These are phyloP conservation scores for Suncus etruscus DNA, from an alignment of 2,113 vertebrate genomes.

Conservation along the genomic window DNA sequence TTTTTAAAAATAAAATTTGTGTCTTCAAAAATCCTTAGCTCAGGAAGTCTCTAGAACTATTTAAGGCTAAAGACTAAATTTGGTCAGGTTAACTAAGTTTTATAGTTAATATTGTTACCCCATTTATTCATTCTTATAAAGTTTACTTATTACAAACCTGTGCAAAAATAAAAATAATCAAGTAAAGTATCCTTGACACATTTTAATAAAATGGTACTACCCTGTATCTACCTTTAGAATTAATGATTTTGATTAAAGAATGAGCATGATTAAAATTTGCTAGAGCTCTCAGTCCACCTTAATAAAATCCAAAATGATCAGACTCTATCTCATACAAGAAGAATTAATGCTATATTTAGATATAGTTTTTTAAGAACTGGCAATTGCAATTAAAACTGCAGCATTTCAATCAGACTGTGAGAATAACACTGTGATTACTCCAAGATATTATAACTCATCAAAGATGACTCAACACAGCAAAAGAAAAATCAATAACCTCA, in stretches of 20 bases:
- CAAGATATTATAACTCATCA: constrained; percentile 36
- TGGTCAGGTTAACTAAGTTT: neutral
- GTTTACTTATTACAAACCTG: neutral
- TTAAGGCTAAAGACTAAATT: neutral
- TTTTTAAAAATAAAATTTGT: constrained; percentile 2
- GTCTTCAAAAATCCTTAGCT: neutral
- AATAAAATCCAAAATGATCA: constrained; percentile 64
- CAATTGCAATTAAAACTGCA: constrained; percentile 37
- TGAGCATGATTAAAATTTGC: neutral
- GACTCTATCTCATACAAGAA: neutral
- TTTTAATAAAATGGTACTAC: constrained; percentile 36
- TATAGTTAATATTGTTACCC: neutral
- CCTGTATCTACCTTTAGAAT: neutral
- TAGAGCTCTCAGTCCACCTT: neutral
- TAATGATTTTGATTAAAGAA: constrained; percentile 46
- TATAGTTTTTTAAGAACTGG: neutral
- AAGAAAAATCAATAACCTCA: constrained; percentile 60
- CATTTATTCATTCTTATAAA: neutral
- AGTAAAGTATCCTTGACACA: neutral
- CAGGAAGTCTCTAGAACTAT: neutral
- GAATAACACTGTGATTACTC: neutral
- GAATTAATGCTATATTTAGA: constrained; percentile 12
- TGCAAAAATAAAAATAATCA: constrained; percentile 27
- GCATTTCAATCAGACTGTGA: constrained; percentile 42
- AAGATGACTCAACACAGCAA: constrained; percentile 46